Evolutionary conservation across 2,797 vertebrate genomes (phyloP).

Genomic region (Danio choprae): DNA sequence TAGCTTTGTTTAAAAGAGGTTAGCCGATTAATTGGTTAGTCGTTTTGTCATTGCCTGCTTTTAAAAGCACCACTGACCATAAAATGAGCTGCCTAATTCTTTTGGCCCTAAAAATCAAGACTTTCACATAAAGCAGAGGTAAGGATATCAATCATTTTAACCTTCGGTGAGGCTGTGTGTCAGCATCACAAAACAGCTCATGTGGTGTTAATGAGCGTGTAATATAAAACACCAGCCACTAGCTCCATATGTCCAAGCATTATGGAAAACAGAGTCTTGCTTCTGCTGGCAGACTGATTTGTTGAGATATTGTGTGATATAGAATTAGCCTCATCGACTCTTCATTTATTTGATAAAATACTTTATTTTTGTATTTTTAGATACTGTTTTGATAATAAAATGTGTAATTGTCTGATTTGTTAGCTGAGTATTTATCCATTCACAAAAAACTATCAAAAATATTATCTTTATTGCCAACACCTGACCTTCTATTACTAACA

Average conservation of each 20-base stretch:
- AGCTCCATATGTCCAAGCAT: slow-evolving; percentile 75
- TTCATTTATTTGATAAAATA: too few species aligned
- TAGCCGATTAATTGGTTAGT: neutral
- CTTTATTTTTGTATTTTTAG: too few species aligned
- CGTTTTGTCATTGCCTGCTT: neutral
- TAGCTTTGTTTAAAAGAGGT: neutral
- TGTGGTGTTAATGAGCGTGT: slow-evolving; percentile 78
- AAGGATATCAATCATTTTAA: slow-evolving; percentile 63
- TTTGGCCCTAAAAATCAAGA: slow-evolving; percentile 34
- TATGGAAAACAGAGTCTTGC: slow-evolving; percentile 64
- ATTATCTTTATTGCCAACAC: too few species aligned
- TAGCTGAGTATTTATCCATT: too few species aligned
- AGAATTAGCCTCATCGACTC: neutral
- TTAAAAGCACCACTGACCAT: slow-evolving; percentile 38
- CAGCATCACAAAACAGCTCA: slow-evolving; percentile 61
- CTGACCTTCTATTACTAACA: too few species aligned
- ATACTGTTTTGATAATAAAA: too few species aligned
- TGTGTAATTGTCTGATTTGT: too few species aligned
- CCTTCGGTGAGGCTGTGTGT: slow-evolving; percentile 56
- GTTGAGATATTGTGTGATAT: neutral
- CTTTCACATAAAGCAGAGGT: slow-evolving; percentile 41
- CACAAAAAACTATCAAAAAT: too few species aligned
- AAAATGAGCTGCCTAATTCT: slow-evolving; percentile 43
- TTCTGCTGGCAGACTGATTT: slow-evolving; percentile 35
- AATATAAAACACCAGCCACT: slow-evolving; percentile 81